phyloP scores from a whole-genome alignment of 2,113 vertebrate genomes.

The Tympanuchus pallidicinctus region DNA sequence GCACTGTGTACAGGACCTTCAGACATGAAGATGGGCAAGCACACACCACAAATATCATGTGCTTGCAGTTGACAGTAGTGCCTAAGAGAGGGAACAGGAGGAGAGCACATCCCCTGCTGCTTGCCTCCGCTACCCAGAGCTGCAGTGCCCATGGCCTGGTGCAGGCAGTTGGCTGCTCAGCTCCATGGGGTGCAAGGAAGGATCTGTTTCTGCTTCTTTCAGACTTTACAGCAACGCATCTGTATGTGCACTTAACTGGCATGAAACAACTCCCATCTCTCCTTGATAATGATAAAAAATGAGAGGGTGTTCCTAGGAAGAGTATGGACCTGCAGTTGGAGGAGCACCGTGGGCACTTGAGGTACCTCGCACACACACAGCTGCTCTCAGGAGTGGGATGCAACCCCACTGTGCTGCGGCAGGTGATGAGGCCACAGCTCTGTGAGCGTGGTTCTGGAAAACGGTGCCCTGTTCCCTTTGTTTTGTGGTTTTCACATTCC shows the following conservation, averaged over 20 bases:
- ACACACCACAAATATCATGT: conserved; percentile 4
- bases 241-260: too few species aligned
- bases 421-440: neutral
- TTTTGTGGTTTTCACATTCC: neutral
- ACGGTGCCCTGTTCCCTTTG: neutral
- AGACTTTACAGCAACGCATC: neutral
- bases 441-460: rapidly evolving
- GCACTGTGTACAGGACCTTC: neutral
- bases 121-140: neutral
- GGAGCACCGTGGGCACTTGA: neutral
- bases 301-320: neutral
- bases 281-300: neutral
- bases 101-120: neutral
- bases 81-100: neutral
- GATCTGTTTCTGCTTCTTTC: neutral
- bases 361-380: rapidly evolving
- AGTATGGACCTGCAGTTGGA: neutral
- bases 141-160: neutral
- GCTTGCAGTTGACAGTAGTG: neutral
- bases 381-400: neutral
- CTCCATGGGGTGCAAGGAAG: neutral
- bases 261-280: neutral
- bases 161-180: neutral
- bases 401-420: neutral
- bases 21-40: neutral